Base-by-base conservation (phyloP, 2,113 vertebrate species). In the Anoplopoma fimbria region DNA sequence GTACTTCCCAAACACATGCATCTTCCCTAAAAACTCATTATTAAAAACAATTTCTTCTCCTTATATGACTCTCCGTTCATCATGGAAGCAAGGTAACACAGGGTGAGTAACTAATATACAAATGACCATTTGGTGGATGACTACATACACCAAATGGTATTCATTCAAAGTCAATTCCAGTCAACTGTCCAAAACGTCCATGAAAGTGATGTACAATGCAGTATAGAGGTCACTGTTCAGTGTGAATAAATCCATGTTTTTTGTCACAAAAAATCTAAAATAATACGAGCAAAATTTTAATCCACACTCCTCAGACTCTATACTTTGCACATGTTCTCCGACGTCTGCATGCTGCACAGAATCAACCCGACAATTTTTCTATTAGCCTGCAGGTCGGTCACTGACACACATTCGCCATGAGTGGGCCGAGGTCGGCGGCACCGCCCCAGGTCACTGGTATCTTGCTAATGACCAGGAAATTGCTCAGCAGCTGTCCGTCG, bases 391-490 rank as follows among this genome's bases (percentile, higher is more conserved):
- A 42, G 53, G 47, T 77, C 36, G 42, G 51, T 60, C 34, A 14
- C 33, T 60, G 72, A 69, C 69, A 55, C 75, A 71, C 38, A 33
- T 53, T 9, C 33, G 2, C 79, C 65, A 38, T 13, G 2, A 45
- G 23, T 6, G 1, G 68, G 42, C 27, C 0, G 27, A 79, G 71
- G 74, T 84, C 79, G 67, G 31, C 45, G 4, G 60, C 53, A 6
- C 38, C 8, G 33, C 83, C 65, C 25, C 38, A 31, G 78, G 81
- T 86, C 71, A 42, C 69, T 31, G 58, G 47, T 57, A 65, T 40
- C 57, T 55, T 17, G 57, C 58, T 78, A 88, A 88, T 82, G 79
- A 79, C 67, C 69, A 64, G 67, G 47, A 71, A 84, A 84, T 82
- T 23, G 67, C 77, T 69, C 75, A 57, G 70, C 88, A 82, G 88